These are phyloP conservation scores for Crocallis elinguaria DNA, from an alignment of 2,888 invertebrate genomes.

Conservation along the genomic window DNA sequence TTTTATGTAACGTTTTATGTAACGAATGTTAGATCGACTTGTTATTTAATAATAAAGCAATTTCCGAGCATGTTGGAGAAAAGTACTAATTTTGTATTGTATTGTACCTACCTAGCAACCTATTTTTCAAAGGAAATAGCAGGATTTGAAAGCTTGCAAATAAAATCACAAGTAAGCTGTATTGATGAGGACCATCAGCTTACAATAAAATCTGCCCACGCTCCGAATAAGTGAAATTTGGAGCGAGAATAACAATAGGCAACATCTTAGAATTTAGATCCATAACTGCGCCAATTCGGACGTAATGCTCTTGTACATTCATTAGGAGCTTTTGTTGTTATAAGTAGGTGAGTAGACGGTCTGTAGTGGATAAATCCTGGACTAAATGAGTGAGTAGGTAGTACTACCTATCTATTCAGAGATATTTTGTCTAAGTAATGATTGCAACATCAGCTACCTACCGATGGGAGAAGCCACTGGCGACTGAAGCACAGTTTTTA, in stretches of 20 bases:
- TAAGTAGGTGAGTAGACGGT: background rate
- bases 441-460: no score
- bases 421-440: no score
- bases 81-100: no score
- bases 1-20: no score
- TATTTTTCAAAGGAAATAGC: background rate
- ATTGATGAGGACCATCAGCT: slow-evolving; percentile 18
- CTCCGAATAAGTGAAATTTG: slow-evolving; percentile 15
- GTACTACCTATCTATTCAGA: no score
- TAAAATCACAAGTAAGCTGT: slow-evolving; percentile 13
- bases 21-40: no score
- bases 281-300: background rate
- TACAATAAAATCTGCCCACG: slow-evolving; percentile 20
- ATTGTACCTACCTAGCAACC: no score
- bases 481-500: no score
- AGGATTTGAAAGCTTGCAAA: slow-evolving; percentile 3
- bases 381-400: no score
- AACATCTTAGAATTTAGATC: background rate
- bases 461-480: no score
- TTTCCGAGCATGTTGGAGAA: no score
- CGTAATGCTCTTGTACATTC: slow-evolving; percentile 1
- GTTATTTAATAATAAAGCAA: no score
- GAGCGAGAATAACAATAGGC: slow-evolving; percentile 12
- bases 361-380: background rate
- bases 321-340: slow-evolving; percentile 2